Base-by-base conservation (phyloP, 2,888 invertebrate species). In the Coremacera marginata region DNA sequence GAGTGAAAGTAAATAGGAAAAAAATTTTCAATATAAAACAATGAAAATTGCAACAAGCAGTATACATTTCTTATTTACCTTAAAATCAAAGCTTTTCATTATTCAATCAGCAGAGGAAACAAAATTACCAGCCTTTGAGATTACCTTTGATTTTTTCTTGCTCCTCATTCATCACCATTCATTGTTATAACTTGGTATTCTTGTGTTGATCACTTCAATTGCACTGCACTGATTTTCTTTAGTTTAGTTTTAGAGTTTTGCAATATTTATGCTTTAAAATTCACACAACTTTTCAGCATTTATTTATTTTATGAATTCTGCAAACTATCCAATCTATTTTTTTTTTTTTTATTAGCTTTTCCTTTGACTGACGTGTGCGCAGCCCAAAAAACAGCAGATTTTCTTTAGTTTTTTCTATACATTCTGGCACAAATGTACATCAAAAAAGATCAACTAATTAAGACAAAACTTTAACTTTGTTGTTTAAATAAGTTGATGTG, bases 341-440 rank as follows among this genome's bases (percentile, higher is more conserved):
- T 31, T 31, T 4, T 31, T 68, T 68, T 68, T 60, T 31, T 60
- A 22, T 22, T 22, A 22, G 19, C 31, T 16, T 37, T 65, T 67
- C 25, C 11, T 67, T n/a, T 60, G 60, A 71, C 60, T 71, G 71
- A 71, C 71, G 71, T 71, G 44, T 71, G 71, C 71, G 71, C 60
- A 71, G 57, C 37, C 51, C 34, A 16, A 31, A 11, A 44, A 11
- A 44, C 11, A 11, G 11, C n/a, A 70, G 49, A 70, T 31, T 51
- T 52, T 70, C 52, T 70, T 51, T 22, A 67, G 19, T 31, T 34
- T 27, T 34, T 63, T 34, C 34, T 63, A 19, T 4, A 55, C 55
- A 44, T 14, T 44, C 11, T 44, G 14, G 11, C 11, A 11, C 14
- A 44, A 44, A 44, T 44, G 14, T 7, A 37, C 37, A 37, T 5